Conservation (phyloP, 2,113 vertebrate species). For the Prionailurus bengalensis region DNA sequence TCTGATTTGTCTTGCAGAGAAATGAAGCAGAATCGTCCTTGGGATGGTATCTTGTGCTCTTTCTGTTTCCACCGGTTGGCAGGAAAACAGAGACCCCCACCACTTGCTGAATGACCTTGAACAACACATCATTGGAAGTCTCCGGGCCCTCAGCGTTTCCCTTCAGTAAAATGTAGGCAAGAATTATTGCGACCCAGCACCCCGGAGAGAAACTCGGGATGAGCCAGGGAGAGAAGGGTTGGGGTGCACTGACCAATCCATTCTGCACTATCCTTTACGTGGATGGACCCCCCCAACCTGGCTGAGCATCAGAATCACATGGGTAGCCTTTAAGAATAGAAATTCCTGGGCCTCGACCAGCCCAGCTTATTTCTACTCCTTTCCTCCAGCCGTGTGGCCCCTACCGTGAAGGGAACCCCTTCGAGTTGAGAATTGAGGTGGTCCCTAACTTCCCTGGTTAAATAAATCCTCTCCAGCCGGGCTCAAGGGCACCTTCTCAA, state of each 20-base stretch:
- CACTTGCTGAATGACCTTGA: slow-evolving; percentile 42
- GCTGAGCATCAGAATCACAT: not conserved
- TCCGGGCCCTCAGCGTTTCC: slow-evolving; percentile 1
- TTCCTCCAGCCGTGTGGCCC: not conserved
- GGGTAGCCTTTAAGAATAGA: slow-evolving; percentile 35
- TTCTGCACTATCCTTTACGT: slow-evolving; percentile 10
- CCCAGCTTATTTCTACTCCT: not conserved
- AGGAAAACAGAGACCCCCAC: not conserved
- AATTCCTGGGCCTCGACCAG: not conserved
- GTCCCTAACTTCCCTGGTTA: not conserved
- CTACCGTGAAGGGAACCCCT: not conserved
- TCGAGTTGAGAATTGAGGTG: not conserved
- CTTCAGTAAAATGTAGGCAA: not conserved
- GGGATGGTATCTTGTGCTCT: slow-evolving; percentile 24
- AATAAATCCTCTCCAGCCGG: slow-evolving; percentile 1
- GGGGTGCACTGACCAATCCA: not conserved
- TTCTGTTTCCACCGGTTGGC: slow-evolving; percentile 1
- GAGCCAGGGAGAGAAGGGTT: not conserved
- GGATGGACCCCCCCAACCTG: not conserved
- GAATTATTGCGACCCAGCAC: not conserved
- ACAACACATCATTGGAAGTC: not conserved
- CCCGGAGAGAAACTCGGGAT: not conserved
- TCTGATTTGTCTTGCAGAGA: slow-evolving; percentile 66
- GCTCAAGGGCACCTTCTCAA: slow-evolving; percentile 14
- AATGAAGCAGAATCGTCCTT: slow-evolving; percentile 62